A percentile compares a stretch with the other conserved stretches of the same genome.
These are phyloP conservation scores for Anaspis maculata DNA, from an alignment of 2,888 invertebrate species.

Conservation along the genomic window DNA sequence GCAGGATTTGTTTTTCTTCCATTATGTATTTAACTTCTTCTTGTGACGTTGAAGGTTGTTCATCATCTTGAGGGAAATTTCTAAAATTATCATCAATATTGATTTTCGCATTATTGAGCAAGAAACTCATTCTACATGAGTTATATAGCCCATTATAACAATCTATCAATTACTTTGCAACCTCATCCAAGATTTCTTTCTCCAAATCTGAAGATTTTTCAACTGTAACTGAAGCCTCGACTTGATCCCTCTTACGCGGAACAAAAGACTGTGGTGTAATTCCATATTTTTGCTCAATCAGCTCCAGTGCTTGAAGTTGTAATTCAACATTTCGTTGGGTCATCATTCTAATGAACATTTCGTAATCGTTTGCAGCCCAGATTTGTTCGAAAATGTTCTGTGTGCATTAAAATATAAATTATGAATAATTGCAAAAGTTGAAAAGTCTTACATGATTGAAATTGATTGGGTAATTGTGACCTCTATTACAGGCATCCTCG, in stretches of 20 bases:
- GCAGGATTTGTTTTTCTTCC: constrained; percentile 36
- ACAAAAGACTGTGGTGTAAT: constrained; percentile 56
- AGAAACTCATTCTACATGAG: no score
- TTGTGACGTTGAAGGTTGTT: constrained; percentile 15
- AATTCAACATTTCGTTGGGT: constrained; percentile 85
- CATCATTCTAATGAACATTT: constrained; percentile 88
- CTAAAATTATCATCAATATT: constrained; percentile 21
- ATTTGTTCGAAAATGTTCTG: constrained; percentile 66
- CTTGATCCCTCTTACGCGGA: constrained; percentile 40
- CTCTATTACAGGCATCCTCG: constrained; percentile 63
- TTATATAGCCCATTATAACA: no score
- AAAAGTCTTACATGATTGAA: constrained; percentile 46
- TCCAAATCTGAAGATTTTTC: constrained; percentile 33
- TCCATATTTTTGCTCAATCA: constrained; percentile 72
- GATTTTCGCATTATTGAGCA: no score
- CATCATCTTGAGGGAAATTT: constrained; percentile 30
- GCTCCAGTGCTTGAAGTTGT: constrained; percentile 78
- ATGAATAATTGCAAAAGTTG: not conserved
- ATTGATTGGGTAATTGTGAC: constrained; percentile 43
- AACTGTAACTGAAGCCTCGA: constrained; percentile 9
- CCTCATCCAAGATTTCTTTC: constrained; percentile 40
- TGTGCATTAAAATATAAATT: constrained; percentile 4
- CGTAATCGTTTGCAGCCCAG: constrained; percentile 88
- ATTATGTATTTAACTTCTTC: constrained; percentile 32
- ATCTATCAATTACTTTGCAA: constrained; percentile 38